Conservation (phyloP, 2,113 vertebrate species). For the Pteruthius melanotis region DNA sequence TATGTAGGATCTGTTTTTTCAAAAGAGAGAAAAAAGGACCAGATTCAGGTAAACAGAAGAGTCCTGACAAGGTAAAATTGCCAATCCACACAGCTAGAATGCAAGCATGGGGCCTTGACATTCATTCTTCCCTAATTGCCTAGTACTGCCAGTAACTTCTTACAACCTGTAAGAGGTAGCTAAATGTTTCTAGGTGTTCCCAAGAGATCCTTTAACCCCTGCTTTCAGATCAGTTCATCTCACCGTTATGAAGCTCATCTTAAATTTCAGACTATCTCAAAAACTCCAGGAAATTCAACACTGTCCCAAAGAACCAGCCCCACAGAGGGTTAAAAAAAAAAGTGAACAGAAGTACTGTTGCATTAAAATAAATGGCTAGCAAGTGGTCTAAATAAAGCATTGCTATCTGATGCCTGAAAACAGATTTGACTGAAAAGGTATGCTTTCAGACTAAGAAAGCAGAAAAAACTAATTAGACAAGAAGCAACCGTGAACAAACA, state of each 20-base stretch:
- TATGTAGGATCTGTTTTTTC: not conserved
- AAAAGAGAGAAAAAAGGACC: not conserved
- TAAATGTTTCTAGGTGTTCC: not conserved
- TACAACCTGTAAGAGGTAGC: not conserved
- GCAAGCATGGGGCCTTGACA: not conserved
- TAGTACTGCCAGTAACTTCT: not conserved
- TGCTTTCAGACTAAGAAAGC: slow-evolving; percentile 78
- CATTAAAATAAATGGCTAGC: slow-evolving; percentile 45
- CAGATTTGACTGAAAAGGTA: slow-evolving; percentile 74
- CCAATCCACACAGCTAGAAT: not conserved
- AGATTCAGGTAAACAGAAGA: not conserved
- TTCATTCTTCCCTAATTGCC: not conserved
- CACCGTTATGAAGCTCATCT: not conserved
- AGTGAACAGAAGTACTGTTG: slow-evolving; percentile 53
- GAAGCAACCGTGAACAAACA: slow-evolving; percentile 80
- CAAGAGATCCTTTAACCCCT: not conserved
- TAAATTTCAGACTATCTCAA: slow-evolving; percentile 1
- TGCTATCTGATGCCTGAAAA: slow-evolving; percentile 71
- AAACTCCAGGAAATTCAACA: slow-evolving; percentile 52
- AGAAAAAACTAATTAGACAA: slow-evolving; percentile 82
- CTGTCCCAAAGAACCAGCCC: not conserved
- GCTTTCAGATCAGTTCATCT: not conserved
- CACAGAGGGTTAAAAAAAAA: slow-evolving; percentile 40
- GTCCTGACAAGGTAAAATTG: not conserved
- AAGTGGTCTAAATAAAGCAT: slow-evolving; percentile 50